phyloP scores from a whole-genome alignment of 2,888 invertebrate species.

The Atherix ibis region DNA sequence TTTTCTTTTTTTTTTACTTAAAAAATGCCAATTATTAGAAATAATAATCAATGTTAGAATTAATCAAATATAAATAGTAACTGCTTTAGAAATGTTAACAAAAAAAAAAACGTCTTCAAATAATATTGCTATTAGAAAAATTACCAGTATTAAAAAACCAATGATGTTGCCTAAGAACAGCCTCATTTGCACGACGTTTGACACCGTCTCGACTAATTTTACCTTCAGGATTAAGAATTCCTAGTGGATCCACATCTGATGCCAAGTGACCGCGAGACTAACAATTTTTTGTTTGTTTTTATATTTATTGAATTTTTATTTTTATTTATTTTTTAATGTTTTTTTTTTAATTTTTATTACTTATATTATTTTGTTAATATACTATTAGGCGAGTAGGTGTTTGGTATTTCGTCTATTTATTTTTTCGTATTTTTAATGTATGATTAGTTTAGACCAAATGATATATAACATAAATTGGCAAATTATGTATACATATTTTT shows the following conservation, averaged over 20 bases:
- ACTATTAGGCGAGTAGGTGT: background rate
- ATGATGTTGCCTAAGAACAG: conserved; percentile 32
- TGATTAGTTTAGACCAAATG: too few species aligned
- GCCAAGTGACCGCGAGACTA: conserved; percentile 73
- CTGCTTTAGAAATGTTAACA: too few species aligned
- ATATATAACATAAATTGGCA: too few species aligned
- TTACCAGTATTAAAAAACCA: conserved; percentile 34
- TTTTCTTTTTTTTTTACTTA: too few species aligned
- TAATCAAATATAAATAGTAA: too few species aligned
- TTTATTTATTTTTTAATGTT: background rate
- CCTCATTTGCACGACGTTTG: conserved; percentile 33
- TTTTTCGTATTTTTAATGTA: too few species aligned
- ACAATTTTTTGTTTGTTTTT: conserved; percentile 1
- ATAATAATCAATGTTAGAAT: conserved; percentile 1
- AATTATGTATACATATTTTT: too few species aligned
- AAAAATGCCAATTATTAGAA: conserved; percentile 1
- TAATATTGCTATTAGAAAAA: too few species aligned
- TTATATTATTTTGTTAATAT: conserved; percentile 1
- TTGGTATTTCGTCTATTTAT: too few species aligned
- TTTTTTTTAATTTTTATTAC: background rate
- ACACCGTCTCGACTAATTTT: conserved; percentile 31
- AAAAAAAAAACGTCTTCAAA: too few species aligned
- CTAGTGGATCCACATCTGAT: conserved; percentile 68
- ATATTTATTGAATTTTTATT: background rate
- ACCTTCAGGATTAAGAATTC: conserved; percentile 36